A percentile compares a stretch with the other conserved stretches of the same genome.
Conservation (phyloP, 2,888 invertebrate species). For the Cataglyphis albicans region DNA sequence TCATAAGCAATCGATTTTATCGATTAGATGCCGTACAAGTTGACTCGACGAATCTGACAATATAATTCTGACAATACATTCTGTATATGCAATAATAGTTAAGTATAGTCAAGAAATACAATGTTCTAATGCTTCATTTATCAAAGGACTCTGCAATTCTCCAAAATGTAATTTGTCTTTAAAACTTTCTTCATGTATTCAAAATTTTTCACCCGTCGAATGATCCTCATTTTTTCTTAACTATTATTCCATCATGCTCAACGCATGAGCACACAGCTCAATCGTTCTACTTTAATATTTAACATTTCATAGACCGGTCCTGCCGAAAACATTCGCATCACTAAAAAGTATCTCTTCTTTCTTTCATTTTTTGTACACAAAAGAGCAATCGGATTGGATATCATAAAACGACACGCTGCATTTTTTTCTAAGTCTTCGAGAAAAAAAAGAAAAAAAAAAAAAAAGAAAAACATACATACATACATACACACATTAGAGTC, state of each 20-base stretch:
- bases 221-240: not conserved
- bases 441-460: not conserved
- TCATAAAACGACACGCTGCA: slow-evolving; percentile 50
- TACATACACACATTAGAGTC: not conserved
- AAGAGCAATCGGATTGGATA: slow-evolving; percentile 62
- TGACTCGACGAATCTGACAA: not conserved
- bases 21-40: not conserved
- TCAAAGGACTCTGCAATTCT: not conserved
- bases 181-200: not conserved
- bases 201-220: not conserved
- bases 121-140: too few species aligned
- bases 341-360: slow-evolving; percentile 22
- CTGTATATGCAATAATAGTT: slow-evolving; percentile 37
- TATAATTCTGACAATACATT: not conserved
- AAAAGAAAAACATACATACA: not conserved
- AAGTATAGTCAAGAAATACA: not conserved
- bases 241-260: slow-evolving; percentile 25
- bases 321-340: slow-evolving; percentile 60
- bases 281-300: slow-evolving; percentile 13
- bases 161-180: not conserved
- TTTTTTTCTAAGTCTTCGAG: slow-evolving; percentile 1
- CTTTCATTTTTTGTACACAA: slow-evolving; percentile 56
- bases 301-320: slow-evolving; percentile 55
- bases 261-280: not conserved
- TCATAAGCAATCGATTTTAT: not conserved